Evolutionary conservation across 1,140 invertebrate genomes (phyloP).

Genomic region (Euglossa dilemma): DNA sequence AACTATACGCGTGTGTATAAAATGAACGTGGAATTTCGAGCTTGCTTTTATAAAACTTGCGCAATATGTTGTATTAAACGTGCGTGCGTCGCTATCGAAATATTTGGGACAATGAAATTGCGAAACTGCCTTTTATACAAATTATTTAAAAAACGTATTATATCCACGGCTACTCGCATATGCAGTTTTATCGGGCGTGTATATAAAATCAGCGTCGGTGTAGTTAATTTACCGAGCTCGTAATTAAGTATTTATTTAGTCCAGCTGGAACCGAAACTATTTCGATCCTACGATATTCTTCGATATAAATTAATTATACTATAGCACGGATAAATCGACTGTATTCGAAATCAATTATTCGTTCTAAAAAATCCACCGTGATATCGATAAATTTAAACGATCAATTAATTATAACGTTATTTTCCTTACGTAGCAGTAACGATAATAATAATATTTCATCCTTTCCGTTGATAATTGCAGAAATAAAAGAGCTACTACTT

Average conservation of each 20-base stretch:
- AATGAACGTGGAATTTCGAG: background rate
- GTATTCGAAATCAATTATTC: no score
- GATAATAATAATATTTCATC: no score
- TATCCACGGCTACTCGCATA: background rate
- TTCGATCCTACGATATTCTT: background rate
- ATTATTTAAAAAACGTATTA: background rate
- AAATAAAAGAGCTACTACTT: no score
- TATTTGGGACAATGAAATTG: background rate
- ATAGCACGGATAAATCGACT: no score
- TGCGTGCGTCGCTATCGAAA: background rate
- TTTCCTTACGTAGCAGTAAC: no score
- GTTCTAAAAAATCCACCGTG: no score
- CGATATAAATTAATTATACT: no score
- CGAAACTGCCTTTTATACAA: background rate
- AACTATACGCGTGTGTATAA: background rate
- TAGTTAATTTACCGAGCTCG: background rate
- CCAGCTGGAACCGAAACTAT: background rate
- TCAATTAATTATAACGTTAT: no score
- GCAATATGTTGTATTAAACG: background rate
- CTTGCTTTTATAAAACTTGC: background rate
- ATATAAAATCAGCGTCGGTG: background rate
- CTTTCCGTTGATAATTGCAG: no score
- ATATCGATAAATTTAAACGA: no score
- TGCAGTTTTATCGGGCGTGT: background rate
- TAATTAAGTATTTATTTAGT: background rate